Evolutionary conservation across 2,797 vertebrate species (phyloP).

Genomic region (Columba guinea): DNA sequence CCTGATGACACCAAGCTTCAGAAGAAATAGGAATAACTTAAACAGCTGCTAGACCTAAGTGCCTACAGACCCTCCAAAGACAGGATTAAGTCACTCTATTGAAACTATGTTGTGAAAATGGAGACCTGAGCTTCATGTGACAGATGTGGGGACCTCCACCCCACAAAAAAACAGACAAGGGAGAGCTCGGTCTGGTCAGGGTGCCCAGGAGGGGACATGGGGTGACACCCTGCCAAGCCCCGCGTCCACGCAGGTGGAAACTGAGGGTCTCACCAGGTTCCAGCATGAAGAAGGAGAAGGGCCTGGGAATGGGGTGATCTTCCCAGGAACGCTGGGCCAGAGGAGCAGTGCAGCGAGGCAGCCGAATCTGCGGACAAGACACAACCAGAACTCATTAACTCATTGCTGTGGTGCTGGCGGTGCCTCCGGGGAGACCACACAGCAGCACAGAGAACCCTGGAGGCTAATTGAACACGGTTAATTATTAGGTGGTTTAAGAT

Average conservation of each 20-base stretch:
- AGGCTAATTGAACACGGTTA: constrained; percentile 1
- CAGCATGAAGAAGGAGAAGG: constrained; percentile 1
- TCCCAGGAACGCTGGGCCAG: background rate
- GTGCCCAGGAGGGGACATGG: background rate
- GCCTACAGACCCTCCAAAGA: background rate
- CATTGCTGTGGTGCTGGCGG: background rate
- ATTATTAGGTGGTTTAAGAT: constrained; percentile 30
- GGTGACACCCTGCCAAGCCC: background rate
- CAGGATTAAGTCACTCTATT: background rate
- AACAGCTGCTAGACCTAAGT: background rate
- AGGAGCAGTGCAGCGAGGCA: background rate
- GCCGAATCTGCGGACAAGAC: background rate
- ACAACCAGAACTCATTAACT: constrained; percentile 47
- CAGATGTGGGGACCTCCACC: background rate
- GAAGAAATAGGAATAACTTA: background rate
- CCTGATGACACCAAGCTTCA: background rate
- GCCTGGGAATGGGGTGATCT: background rate
- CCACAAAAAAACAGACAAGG: background rate
- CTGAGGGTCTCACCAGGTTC: background rate
- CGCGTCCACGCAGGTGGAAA: background rate
- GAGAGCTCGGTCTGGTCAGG: background rate
- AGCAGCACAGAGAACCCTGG: background rate
- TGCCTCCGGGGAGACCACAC: constrained; percentile 62
- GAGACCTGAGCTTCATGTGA: background rate
- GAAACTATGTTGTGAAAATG: background rate